phyloP scores from a whole-genome alignment of 37 sponge, comb jelly and placozoan species.

The Chondrilla cf. caribensis region DNA sequence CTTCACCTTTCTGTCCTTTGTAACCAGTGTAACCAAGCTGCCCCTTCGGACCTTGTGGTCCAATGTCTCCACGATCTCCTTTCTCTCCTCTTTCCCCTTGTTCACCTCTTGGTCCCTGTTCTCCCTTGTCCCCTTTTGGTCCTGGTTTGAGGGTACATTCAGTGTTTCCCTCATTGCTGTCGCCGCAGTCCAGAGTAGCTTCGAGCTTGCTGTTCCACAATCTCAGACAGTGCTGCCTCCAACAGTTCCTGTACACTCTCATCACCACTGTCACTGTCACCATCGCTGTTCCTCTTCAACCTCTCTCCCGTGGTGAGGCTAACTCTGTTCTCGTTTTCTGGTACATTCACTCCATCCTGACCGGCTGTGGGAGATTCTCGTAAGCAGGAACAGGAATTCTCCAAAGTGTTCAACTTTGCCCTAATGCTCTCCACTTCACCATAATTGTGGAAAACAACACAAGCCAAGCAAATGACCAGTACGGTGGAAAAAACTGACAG shows the following conservation, averaged over 20 bases:
- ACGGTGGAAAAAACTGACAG: not conserved
- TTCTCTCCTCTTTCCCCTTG: not conserved
- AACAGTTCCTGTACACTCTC: too few relatives aligned
- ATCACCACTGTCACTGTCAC: too few relatives aligned
- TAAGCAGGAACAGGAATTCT: too few relatives aligned
- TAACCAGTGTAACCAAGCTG: too few relatives aligned
- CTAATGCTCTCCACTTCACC: not conserved
- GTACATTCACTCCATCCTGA: too few relatives aligned
- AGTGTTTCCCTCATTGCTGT: not conserved
- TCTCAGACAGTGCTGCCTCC: not conserved
- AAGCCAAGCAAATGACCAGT: not conserved
- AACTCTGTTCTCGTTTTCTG: too few relatives aligned
- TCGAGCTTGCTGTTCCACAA: not conserved
- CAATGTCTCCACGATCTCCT: not conserved
- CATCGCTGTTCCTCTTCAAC: too few relatives aligned
- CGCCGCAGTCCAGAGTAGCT: not conserved
- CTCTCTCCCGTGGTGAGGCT: too few relatives aligned
- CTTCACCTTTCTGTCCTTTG: not conserved
- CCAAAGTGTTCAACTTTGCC: not conserved
- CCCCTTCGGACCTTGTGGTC: too few relatives aligned
- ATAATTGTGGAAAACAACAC: not conserved
- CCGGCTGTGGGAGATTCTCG: too few relatives aligned
- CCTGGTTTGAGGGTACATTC: not conserved
- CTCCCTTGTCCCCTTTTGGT: conserved; percentile 15
- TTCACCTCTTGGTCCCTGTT: not conserved